Evolutionary conservation across 2,888 invertebrate species (phyloP), one percentile per base, ranked within the genome.

Genomic region (Andrena praecox): DNA sequence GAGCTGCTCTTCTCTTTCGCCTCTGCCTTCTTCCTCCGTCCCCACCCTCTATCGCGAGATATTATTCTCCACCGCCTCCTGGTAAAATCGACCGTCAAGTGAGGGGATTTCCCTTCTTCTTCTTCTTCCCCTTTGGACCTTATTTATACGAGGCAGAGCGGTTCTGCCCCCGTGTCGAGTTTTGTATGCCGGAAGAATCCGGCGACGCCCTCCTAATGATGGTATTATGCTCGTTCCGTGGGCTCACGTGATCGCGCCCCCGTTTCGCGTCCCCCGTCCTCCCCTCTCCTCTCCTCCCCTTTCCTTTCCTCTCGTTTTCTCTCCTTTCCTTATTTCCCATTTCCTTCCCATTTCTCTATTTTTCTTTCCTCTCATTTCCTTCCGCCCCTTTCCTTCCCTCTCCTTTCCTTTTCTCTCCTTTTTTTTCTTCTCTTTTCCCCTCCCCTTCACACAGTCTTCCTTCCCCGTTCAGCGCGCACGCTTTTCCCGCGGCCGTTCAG

Each of bases 161-260:
- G 72, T 60, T 76, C 83, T 76, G 62, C 84, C 85, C 83, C 64
- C 88, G 83, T 72, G 79, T 75, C 66, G 83, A 88, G 84, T 87
- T 89, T 87, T 84, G 85, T 88, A 90, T 80, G 80, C 84, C 83
- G 88, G 84, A 89, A 87, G 86, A 90, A 86, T 85, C 71, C 80
- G 80, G 81, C 82, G 85, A 89, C 90, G 90, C 88, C 86, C 87
- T 84, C 77, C 86, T 90, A 90, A 90, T 89, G 89, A 89, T 84
- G 86, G 89, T 86, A 89, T 90, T 89, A 89, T 87, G 77, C 85
- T 87, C 86, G 80, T 85, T 85, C 71, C 75, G 52, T 52, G 80
- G 62, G 70, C 66, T 88, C 88, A 83, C 83, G 80, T 87, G 87
- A 87, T 87, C 84, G 50, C 52, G 69, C 66, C 72, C 68, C 62